Base-by-base conservation (phyloP, 2,113 vertebrate species). In the Vulpes ferrilata region DNA sequence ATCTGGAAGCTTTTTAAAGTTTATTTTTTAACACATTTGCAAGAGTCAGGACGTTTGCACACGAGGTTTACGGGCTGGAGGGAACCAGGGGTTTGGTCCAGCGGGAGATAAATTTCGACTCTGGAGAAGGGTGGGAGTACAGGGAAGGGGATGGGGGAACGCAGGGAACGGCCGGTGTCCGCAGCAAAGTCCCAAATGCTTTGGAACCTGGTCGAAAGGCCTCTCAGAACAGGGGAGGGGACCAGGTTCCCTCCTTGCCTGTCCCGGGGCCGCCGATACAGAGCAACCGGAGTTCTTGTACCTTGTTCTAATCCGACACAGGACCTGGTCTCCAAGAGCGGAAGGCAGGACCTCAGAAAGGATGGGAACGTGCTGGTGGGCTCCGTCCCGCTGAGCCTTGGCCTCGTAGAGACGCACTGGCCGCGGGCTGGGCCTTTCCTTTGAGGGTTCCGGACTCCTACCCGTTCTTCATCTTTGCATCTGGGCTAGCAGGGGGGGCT, bases 1-100 rank as follows among this genome's bases (percentile, higher is more conserved):
- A 98, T 98, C 98, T 98, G 98, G 98, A 98, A 98, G 97, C 98
- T 97, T 97, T 98, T 95, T 97, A 94, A 90, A 84, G 57, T 95
- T 98, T 98, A 93, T 98, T 98, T 98, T 98, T 96, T 98, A 95
- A 76, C 91, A 98, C 97, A 91, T 98, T 98, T 98, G 97, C 93
- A 95, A 96, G 97, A 97, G 95, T 96, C 92, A 96, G 98, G 98
- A 98, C 96, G 80, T 97, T 98, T 90, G 97, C 25, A 48, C 92
- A 27, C 4, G 20, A 85, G 3, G 4, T 38, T 97, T 94, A 85
- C 71, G 69, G 84, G 71, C 91, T 62, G 88, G 67, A 88, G 90
- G 86, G 87, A 88, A 67, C 78, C 82, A 60, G 67, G 85, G 79
- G 65, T 73, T 74, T 53, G 11, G 57, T 87, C 59, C 7, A 74